Evolutionary conservation across 2,797 vertebrate species (phyloP).

Genomic region (Leptodactylus fallax): DNA sequence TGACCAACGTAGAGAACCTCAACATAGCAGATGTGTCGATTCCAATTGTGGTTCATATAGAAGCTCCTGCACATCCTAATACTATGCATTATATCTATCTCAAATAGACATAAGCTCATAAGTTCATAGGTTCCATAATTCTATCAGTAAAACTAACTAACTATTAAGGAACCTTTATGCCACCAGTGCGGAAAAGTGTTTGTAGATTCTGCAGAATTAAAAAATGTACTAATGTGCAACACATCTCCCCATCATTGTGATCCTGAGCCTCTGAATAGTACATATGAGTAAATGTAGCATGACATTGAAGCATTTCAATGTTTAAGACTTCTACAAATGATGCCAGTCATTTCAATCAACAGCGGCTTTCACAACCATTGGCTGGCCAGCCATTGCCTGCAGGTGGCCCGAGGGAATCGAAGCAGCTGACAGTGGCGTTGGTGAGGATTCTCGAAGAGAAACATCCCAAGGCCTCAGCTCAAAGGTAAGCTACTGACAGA

Average conservation of each 20-base stretch:
- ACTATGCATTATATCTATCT: no score
- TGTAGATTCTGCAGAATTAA: background rate
- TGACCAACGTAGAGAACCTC: no score
- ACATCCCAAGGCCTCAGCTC: constrained; percentile 85
- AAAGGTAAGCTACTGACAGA: constrained; percentile 90
- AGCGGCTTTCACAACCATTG: constrained; percentile 72
- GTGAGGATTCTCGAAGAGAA: constrained; percentile 84
- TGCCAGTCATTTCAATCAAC: constrained; percentile 70
- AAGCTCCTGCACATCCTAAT: no score
- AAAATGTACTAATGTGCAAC: background rate
- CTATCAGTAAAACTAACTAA: no score
- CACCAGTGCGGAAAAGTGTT: background rate
- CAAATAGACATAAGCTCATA: no score
- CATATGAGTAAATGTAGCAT: constrained; percentile 36
- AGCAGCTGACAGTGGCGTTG: constrained; percentile 83
- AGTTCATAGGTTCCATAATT: no score
- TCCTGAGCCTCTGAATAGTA: background rate
- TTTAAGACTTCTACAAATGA: constrained; percentile 72
- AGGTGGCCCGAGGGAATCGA: constrained; percentile 74
- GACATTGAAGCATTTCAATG: constrained; percentile 66
- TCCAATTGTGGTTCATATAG: no score
- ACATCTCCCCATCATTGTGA: background rate
- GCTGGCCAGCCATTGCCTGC: constrained; percentile 72
- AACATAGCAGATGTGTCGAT: no score
- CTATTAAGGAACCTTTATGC: no score